Percentiles rank a stretch among this genome's conserved stretches.
phyloP scores from a whole-genome alignment of 2,797 vertebrate genomes.

The Pristis pectinata region DNA sequence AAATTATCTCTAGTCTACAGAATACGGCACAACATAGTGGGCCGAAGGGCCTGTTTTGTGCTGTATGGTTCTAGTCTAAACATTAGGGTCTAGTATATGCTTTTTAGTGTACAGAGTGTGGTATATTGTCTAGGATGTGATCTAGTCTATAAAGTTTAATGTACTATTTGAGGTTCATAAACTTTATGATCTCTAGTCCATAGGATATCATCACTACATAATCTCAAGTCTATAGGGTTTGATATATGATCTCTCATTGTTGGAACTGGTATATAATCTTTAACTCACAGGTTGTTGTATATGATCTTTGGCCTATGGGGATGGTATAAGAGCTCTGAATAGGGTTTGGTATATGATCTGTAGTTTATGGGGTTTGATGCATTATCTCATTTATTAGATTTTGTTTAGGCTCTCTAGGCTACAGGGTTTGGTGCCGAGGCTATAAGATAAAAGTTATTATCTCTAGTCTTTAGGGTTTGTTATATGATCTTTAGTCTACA shows the following conservation, averaged over 20 bases:
- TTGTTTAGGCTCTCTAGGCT: neutral
- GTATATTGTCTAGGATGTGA: too few relatives aligned
- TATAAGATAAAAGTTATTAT: neutral
- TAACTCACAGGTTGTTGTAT: neutral
- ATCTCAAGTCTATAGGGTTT: neutral
- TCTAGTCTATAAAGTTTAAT: too few relatives aligned
- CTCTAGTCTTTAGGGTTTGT: neutral
- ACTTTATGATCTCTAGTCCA: too few relatives aligned
- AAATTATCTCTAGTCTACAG: too few relatives aligned
- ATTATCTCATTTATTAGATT: neutral
- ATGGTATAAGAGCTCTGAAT: neutral
- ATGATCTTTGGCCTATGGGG: neutral
- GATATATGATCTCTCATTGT: neutral
- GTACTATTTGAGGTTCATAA: too few relatives aligned
- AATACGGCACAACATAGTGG: too few relatives aligned
- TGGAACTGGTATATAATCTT: neutral
- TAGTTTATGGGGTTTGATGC: neutral
- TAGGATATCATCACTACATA: neutral
- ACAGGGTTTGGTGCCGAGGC: neutral
- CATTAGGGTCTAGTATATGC: too few relatives aligned
- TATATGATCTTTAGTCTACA: neutral
- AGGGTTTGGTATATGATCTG: neutral
- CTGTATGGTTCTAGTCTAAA: too few relatives aligned
- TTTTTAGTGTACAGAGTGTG: too few relatives aligned
- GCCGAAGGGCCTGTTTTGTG: too few relatives aligned